These are phyloP conservation scores for Brassicogethes aeneus DNA, from an alignment of 2,888 invertebrate species.

Conservation along the genomic window DNA sequence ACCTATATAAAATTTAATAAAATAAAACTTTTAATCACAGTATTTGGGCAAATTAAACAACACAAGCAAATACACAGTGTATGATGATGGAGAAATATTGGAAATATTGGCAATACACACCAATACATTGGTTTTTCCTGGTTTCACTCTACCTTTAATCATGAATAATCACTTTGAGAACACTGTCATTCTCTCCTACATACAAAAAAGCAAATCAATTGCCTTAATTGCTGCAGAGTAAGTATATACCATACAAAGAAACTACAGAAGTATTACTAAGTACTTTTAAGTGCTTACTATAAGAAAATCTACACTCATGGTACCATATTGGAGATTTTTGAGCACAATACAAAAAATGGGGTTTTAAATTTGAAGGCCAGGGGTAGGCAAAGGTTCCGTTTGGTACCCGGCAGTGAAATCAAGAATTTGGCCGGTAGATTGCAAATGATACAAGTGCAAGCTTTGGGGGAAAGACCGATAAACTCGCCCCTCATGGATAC, in stretches of 20 bases:
- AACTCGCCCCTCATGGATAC: constrained; percentile 46
- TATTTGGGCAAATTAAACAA: constrained; percentile 37
- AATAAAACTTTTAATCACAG: too few species aligned
- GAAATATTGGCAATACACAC: constrained; percentile 35
- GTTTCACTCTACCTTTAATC: constrained; percentile 69
- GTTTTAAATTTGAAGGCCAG: constrained; percentile 55
- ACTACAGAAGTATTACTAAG: neutral
- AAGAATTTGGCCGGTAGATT: constrained; percentile 36
- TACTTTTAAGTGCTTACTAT: neutral
- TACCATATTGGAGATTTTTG: constrained; percentile 59
- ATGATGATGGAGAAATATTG: constrained; percentile 34
- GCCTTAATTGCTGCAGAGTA: constrained; percentile 50
- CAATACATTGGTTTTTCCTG: constrained; percentile 60
- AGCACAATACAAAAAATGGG: constrained; percentile 51
- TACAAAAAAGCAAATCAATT: constrained; percentile 53
- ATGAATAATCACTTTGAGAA: constrained; percentile 44
- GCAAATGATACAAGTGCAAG: constrained; percentile 52
- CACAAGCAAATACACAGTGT: constrained; percentile 37
- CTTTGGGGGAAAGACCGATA: constrained; percentile 58
- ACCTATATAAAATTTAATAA: too few species aligned
- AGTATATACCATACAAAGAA: constrained; percentile 15
- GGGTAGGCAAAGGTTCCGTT: constrained; percentile 65
- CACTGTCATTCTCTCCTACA: constrained; percentile 49
- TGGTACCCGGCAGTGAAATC: constrained; percentile 40
- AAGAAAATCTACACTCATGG: constrained; percentile 40